Evolutionary conservation across 1,140 invertebrate species (phyloP), one percentile per base, ranked within the genome.

Genomic region (Anastrepha ludens): DNA sequence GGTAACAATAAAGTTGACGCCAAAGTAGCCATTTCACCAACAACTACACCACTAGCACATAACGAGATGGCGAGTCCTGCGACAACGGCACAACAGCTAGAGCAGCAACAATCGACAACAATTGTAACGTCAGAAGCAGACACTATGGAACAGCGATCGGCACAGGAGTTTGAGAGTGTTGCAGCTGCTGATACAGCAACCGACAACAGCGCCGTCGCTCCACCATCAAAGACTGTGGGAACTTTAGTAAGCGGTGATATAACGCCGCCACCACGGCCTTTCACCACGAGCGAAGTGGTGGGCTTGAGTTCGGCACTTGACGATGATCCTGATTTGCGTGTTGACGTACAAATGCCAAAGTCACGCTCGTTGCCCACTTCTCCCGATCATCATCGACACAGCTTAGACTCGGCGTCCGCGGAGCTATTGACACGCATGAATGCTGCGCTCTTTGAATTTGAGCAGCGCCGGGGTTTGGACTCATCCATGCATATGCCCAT

Each of bases 281-380:
- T 92, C 9, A 92, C 91, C 78, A 92, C 91, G 88, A 92, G 91
- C 62, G 91, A 92, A 62, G 91, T 92, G 59, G 91, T 92, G 4
- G 88, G 90, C 39, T 89, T 88, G 8, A 87, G 59, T 5, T 41
- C 60, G 9, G 90, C 91, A 39, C 89, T 90, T 60, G 88, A 88
- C 0, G 91, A 92, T 62, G 91, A 92, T 70, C 89, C 90, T 0
- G 92, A 93, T 88, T 41, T 92, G 90, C 89, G 89, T 0, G 86
- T 92, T 1, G 89, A 90, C 62, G n/a, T 85, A 15, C 29, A 64
- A 9, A 44, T 91, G 55, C 88, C 85, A 20, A 93, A 93, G 20
- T 91, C 90, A 1, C 90, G 91, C 6, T 93, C 92, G 4, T 74
- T 93, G 87, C 92, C 92, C 13, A 91, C 92, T 20, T 93, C 92